Evolutionary conservation across 2,888 invertebrate species (phyloP).

Genomic region (Leucozona laternaria): DNA sequence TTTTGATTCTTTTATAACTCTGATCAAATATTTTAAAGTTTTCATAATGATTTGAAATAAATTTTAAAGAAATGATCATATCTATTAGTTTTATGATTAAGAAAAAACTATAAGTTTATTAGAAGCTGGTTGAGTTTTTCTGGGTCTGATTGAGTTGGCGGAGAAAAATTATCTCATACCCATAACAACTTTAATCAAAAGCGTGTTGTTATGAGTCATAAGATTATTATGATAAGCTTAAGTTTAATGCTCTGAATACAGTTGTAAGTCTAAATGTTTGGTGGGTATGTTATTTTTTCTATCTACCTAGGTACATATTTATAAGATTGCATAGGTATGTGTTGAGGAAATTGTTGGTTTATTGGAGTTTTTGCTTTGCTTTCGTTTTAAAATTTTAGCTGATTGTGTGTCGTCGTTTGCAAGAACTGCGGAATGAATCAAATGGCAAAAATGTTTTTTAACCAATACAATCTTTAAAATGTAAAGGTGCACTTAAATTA

Average conservation of each 20-base stretch:
- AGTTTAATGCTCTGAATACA: constrained; percentile 12
- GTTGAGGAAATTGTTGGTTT: neutral
- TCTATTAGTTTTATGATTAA: neutral
- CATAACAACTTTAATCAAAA: constrained; percentile 2
- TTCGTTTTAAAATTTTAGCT: neutral
- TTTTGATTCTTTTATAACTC: neutral
- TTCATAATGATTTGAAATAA: neutral
- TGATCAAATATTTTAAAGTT: neutral
- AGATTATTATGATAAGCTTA: constrained; percentile 5
- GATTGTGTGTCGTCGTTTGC: neutral
- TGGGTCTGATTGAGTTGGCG: constrained; percentile 6
- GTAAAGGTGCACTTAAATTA: too few species aligned
- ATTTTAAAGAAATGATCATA: neutral
- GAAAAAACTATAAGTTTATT: neutral
- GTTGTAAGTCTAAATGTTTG: neutral
- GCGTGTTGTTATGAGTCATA: constrained; percentile 11
- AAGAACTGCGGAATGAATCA: neutral
- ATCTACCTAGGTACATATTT: neutral
- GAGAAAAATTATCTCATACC: constrained; percentile 1
- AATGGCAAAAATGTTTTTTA: too few species aligned
- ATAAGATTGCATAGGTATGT: neutral
- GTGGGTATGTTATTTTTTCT: neutral
- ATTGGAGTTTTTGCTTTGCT: neutral
- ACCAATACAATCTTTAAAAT: too few species aligned
- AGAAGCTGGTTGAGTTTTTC: neutral